Evolutionary conservation across 2,888 invertebrate species (phyloP).

Genomic region (Maniola hyperantus): DNA sequence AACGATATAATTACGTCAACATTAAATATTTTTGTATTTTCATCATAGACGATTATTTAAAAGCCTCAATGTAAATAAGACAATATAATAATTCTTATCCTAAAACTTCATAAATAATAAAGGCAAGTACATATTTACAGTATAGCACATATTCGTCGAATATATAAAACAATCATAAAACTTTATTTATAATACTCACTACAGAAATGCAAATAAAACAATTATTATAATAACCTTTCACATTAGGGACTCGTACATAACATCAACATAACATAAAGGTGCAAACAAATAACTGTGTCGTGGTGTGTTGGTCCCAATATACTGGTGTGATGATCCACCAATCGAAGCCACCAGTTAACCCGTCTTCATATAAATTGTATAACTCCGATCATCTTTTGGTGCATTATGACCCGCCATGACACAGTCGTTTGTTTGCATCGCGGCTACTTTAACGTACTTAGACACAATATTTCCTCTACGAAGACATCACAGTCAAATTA

Average conservation of each 20-base stretch:
- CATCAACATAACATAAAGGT: conserved; percentile 62
- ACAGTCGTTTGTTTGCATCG: conserved; percentile 7
- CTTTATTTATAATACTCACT: conserved; percentile 55
- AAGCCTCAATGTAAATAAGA: conserved; percentile 14
- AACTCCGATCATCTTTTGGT: neutral
- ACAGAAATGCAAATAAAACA: conserved; percentile 68
- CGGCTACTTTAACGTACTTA: conserved; percentile 61
- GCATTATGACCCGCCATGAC: neutral
- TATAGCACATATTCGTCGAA: conserved; percentile 59
- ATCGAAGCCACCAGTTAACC: neutral
- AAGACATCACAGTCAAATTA: conserved; percentile 81
- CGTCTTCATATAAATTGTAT: neutral
- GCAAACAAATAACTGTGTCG: neutral
- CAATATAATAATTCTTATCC: conserved; percentile 48
- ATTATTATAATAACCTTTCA: conserved; percentile 54
- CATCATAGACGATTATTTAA: neutral
- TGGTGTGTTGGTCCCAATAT: neutral
- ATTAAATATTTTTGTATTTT: neutral
- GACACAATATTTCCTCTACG: conserved; percentile 73
- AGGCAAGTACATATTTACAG: conserved; percentile 76
- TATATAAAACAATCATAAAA: conserved; percentile 63
- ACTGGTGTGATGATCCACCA: neutral
- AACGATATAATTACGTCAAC: neutral
- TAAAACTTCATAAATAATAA: conserved; percentile 67
- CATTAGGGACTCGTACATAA: conserved; percentile 58